These are phyloP conservation scores for Podilymbus podiceps DNA, from an alignment of 2,113 vertebrate genomes.

Conservation along the genomic window DNA sequence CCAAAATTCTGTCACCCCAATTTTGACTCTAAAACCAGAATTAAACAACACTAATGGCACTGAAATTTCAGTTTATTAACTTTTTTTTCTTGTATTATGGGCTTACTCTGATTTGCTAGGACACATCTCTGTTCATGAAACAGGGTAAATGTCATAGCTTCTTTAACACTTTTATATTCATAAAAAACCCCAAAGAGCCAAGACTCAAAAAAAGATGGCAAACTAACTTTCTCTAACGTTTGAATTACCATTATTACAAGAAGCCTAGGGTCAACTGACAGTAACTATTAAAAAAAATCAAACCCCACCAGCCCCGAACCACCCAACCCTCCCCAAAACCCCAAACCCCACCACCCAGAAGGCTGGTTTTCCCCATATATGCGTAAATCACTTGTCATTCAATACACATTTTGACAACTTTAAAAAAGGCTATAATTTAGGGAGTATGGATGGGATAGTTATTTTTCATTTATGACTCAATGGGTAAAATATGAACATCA, in stretches of 20 bases:
- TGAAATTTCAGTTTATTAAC: background rate
- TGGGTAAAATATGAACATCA: background rate
- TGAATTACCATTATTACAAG: background rate
- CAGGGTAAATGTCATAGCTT: background rate
- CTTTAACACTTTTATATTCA: background rate
- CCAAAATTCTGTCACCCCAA: background rate
- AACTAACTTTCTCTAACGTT: background rate
- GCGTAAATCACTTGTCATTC: background rate
- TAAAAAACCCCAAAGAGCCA: background rate
- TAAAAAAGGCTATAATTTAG: background rate
- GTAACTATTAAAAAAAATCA: background rate
- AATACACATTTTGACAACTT: background rate
- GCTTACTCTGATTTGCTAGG: background rate
- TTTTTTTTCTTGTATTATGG: background rate
- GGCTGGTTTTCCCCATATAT: rapidly evolving
- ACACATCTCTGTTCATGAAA: background rate
- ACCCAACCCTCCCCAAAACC: too few relatives aligned
- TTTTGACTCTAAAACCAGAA: background rate
- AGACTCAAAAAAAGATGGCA: background rate
- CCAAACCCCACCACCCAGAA: background rate
- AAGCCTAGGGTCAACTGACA: background rate
- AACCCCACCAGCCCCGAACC: too few relatives aligned
- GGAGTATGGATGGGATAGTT: background rate
- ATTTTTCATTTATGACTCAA: background rate
- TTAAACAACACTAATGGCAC: background rate